Evolutionary conservation across 2,797 vertebrate genomes (phyloP), one percentile per base, ranked within the genome.

Genomic region (Sphenopsis melanotis): DNA sequence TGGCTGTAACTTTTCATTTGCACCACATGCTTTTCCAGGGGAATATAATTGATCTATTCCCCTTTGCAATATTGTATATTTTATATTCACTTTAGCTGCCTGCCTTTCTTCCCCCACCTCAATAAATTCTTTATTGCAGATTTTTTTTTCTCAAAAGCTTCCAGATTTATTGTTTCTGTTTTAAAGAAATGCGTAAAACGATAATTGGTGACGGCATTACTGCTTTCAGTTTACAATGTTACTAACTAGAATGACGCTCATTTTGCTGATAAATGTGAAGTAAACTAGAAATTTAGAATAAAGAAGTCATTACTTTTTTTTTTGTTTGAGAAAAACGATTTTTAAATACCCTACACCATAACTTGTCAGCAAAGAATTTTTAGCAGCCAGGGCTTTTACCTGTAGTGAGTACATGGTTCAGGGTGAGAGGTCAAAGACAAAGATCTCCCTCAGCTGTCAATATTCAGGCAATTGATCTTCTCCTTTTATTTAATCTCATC

Each of bases 401-500:
- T 26, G 2, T 36, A 57, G 36, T 63, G 68, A 97, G 93, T 92
- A 95, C 95, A 71, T 88, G 65, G 64, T 71, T 95, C 53, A 64
- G 74, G 52, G 89, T 78, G 85, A 79, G 56, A 96, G 97, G 94
- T 97, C 96, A 97, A 97, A 97, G 95, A 97, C 88, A 95, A 97
- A 96, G 89, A 87, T 91, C 60, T 94, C 55, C 82, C 63, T 93
- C 82, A 93, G 80, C 95, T 97, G 96, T 96, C 97, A 97, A 95
- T 97, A 97, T 93, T 95, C 84, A 90, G 65, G 87, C 87, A 94
- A 97, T 93, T 97, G 95, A 97, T 97, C 94, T 96, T 96, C 94
- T 95, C 41, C 14, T 96, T 97, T 97, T 97, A 95, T 97, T 97
- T 97, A 96, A 97, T 97, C 89, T 96, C 92, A 86, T 84, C 83